Percentiles rank a stretch among this genome's conserved stretches.
These are phyloP conservation scores for Pheosia gnoma DNA, from an alignment of 2,888 invertebrate genomes.

Conservation along the genomic window DNA sequence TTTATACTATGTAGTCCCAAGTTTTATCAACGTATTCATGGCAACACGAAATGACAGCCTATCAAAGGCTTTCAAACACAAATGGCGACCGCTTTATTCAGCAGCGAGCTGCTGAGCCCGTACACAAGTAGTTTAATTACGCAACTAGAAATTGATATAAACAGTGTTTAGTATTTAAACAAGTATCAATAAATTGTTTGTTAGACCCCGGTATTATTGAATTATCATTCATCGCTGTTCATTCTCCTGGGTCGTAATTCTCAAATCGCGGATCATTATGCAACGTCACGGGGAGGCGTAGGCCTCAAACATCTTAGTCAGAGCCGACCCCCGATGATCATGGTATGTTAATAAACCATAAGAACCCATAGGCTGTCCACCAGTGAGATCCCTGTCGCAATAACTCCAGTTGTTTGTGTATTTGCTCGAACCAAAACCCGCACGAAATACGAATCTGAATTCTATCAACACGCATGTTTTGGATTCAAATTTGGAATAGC, in stretches of 20 bases:
- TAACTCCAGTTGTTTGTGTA: too few species aligned
- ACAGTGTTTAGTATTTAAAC: neutral
- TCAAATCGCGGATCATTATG: too few species aligned
- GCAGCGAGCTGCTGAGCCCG: neutral
- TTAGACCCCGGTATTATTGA: neutral
- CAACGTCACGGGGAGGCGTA: too few species aligned
- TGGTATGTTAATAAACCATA: too few species aligned
- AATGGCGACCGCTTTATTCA: constrained; percentile 4
- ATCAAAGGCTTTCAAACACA: constrained; percentile 6
- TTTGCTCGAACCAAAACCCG: too few species aligned
- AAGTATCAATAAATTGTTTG: neutral
- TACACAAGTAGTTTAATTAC: constrained; percentile 8
- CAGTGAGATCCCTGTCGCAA: too few species aligned
- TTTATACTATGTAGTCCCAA: neutral
- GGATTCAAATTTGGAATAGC: too few species aligned
- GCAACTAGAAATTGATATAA: neutral
- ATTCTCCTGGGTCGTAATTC: neutral
- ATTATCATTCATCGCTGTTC: neutral
- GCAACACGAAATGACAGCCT: neutral
- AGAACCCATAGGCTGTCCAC: too few species aligned
- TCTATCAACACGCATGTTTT: too few species aligned
- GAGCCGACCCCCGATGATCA: too few species aligned
- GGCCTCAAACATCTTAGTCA: too few species aligned
- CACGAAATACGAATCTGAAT: too few species aligned
- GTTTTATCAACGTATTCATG: neutral